Evolutionary conservation across 2,888 invertebrate genomes (phyloP).

Genomic region (Eilema caniola): DNA sequence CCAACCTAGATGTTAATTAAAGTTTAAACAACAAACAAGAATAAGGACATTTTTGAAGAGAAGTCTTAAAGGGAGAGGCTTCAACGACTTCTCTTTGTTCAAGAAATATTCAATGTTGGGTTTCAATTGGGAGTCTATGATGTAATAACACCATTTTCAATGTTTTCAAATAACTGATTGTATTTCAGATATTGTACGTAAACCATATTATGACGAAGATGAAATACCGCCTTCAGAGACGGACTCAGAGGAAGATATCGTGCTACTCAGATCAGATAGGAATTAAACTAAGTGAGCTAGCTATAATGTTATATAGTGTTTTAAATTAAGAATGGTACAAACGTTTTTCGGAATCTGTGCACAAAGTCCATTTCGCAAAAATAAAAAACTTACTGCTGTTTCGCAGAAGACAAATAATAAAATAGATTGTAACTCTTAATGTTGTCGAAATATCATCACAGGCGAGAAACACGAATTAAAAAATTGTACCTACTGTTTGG

Average conservation of each 20-base stretch:
- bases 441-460: not conserved
- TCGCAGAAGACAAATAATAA: not conserved
- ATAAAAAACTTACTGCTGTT: not conserved
- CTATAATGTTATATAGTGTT: not conserved
- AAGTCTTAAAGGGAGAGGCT: no score
- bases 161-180: not conserved
- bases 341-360: no score
- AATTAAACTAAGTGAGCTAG: slow-evolving; percentile 58
- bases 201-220: slow-evolving; percentile 92
- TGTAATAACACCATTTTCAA: no score
- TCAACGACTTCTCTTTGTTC: no score
- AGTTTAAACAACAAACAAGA: no score
- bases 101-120: no score
- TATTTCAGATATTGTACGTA: slow-evolving; percentile 73
- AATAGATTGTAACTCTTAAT: not conserved
- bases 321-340: not conserved
- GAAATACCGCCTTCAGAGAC: slow-evolving; percentile 88
- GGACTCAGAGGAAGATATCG: slow-evolving; percentile 87
- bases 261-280: slow-evolving; percentile 80
- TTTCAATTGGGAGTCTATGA: no score
- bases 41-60: no score
- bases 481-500: no score
- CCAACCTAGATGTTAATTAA: no score
- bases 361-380: no score
- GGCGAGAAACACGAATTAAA: no score